Percentiles rank a stretch among this genome's conserved stretches.
phyloP scores from a whole-genome alignment of 2,797 vertebrate species.

The Lates japonicus region DNA sequence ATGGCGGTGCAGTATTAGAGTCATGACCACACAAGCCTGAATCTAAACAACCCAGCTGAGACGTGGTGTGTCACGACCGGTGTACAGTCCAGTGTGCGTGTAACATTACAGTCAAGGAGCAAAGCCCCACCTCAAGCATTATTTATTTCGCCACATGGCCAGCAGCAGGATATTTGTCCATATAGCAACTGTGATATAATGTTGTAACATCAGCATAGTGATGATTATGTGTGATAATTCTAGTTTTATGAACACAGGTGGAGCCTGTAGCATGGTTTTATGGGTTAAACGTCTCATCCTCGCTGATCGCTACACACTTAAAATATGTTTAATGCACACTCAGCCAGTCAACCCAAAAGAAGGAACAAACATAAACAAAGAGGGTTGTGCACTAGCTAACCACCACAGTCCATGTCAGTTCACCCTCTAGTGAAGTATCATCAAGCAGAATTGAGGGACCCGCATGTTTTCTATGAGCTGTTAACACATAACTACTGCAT shows the following conservation, averaged over 20 bases:
- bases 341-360: not conserved
- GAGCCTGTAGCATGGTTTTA: slow-evolving; percentile 1
- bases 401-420: not conserved
- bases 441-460: not conserved
- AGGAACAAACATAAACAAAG: too few species aligned
- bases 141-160: slow-evolving; percentile 2
- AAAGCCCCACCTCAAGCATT: slow-evolving; percentile 24
- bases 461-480: too few species aligned
- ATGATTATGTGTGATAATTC: slow-evolving; percentile 13
- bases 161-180: not conserved
- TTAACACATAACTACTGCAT: too few species aligned
- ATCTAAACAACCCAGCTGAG: slow-evolving; percentile 24
- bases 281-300: slow-evolving; percentile 12
- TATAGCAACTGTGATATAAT: not conserved
- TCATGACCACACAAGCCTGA: slow-evolving; percentile 66
- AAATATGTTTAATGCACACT: slow-evolving; percentile 11
- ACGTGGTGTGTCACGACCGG: slow-evolving; percentile 29
- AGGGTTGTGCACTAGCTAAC: not conserved
- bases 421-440: not conserved
- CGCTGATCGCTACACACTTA: not conserved
- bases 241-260: slow-evolving; percentile 22
- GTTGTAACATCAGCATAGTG: slow-evolving; percentile 27
- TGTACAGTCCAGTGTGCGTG: not conserved
- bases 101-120: slow-evolving; percentile 23
- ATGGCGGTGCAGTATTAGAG: slow-evolving; percentile 65